phyloP scores from a whole-genome alignment of 2,797 vertebrate species.

The Passerculus sandwichensis region DNA sequence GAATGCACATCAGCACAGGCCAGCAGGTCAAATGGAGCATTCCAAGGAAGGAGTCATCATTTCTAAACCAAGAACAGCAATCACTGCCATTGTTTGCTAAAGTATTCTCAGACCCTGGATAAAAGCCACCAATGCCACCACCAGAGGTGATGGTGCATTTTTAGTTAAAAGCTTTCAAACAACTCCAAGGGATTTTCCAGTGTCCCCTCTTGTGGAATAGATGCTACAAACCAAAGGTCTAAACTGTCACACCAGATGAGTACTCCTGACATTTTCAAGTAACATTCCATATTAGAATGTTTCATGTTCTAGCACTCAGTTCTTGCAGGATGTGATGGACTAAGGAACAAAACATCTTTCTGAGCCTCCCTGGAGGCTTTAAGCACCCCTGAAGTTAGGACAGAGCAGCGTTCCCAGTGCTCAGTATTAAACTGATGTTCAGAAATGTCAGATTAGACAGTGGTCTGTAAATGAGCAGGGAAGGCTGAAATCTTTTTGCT shows the following conservation, averaged over 20 bases:
- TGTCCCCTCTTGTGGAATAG: not conserved
- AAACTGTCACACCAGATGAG: not conserved
- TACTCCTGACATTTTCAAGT: not conserved
- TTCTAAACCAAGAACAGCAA: not conserved
- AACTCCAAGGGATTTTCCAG: not conserved
- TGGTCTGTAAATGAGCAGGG: not conserved
- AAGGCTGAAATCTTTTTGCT: not conserved
- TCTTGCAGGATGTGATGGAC: not conserved
- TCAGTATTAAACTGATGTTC: not conserved
- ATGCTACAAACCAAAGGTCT: not conserved
- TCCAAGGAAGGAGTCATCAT: not conserved
- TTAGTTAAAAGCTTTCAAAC: not conserved
- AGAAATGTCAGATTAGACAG: not conserved
- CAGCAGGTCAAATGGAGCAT: not conserved
- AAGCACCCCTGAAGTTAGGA: not conserved
- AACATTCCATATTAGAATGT: not conserved
- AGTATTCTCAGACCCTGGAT: not conserved
- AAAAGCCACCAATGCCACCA: not conserved
- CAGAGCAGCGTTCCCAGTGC: not conserved
- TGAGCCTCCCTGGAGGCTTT: not conserved
- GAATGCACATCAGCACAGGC: not conserved
- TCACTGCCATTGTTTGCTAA: not conserved
- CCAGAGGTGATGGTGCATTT: not conserved
- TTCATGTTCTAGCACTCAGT: not conserved
- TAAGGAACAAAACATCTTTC: not conserved